Percentiles rank a stretch among this genome's conserved stretches.
Evolutionary conservation across 2,888 invertebrate genomes (phyloP).

Genomic region (Eretmocerus hayati): DNA sequence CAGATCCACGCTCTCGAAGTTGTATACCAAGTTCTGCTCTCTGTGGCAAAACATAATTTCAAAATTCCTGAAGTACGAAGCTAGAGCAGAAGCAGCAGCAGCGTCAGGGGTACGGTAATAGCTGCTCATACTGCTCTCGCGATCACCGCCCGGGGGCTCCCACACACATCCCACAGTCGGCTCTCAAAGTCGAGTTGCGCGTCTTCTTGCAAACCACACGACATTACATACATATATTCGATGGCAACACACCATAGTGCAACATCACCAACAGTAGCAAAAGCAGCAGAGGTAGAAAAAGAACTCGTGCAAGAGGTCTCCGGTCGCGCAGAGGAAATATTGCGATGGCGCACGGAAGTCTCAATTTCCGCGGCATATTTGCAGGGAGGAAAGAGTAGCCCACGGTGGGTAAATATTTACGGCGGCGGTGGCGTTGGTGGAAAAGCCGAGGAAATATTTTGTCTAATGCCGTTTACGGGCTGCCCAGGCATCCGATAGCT

Average conservation of each 20-base stretch:
- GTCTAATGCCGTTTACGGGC: conserved; percentile 12
- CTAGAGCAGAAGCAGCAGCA: background rate
- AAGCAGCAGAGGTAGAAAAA: background rate
- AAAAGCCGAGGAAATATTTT: conserved; percentile 8
- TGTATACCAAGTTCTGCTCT: too few relatives aligned
- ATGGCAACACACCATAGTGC: too few relatives aligned
- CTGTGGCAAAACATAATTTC: too few relatives aligned
- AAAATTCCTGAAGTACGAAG: too few relatives aligned
- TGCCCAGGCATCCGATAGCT: background rate
- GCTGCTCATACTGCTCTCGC: too few relatives aligned
- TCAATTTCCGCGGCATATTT: conserved; percentile 13
- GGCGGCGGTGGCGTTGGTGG: background rate
- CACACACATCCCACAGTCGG: too few relatives aligned
- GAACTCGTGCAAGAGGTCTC: background rate
- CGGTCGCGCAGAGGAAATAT: conserved; percentile 4
- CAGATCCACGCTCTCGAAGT: too few relatives aligned
- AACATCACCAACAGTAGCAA: too few relatives aligned
- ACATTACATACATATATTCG: too few relatives aligned
- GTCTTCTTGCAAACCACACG: too few relatives aligned
- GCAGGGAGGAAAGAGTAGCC: background rate
- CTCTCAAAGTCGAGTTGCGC: background rate
- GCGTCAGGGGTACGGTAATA: background rate
- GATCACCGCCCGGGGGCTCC: too few relatives aligned
- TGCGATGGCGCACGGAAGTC: background rate
- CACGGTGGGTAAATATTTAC: conserved; percentile 11